A percentile compares a stretch with the other conserved stretches of the same genome.
Evolutionary conservation across 92 coral and sea anemone species (phyloP).

Genomic region (Zoanthus sansibaricus): DNA sequence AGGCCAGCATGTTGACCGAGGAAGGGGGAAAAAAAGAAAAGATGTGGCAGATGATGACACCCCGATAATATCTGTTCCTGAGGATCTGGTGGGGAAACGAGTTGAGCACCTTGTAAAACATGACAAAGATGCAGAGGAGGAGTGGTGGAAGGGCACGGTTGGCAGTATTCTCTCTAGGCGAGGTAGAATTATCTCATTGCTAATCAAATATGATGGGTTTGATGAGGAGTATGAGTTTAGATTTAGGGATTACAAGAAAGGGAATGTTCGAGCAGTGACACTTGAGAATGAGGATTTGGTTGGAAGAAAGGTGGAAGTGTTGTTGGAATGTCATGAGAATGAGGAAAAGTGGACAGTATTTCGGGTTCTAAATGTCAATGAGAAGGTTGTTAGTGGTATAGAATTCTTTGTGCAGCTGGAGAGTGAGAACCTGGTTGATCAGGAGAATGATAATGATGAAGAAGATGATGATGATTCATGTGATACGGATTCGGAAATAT

Average conservation of each 20-base stretch:
- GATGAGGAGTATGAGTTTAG: conserved; percentile 18
- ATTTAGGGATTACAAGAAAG: conserved; percentile 1
- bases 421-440: conserved; percentile 4
- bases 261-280: neutral
- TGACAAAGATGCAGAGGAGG: conserved; percentile 5
- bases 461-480: neutral
- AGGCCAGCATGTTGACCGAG: neutral
- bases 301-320: conserved; percentile 14
- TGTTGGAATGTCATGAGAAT: neutral
- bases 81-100: neutral
- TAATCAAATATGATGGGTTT: conserved; percentile 19
- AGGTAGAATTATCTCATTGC: neutral
- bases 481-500: no score
- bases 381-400: conserved; percentile 11
- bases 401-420: conserved; percentile 24
- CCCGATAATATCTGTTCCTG: neutral
- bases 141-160: conserved; percentile 37
- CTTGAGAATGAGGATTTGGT: neutral
- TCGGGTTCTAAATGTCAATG: conserved; percentile 11
- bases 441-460: neutral
- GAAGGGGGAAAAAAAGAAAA: neutral
- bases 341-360: conserved; percentile 21
- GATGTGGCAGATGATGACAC: neutral
- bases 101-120: conserved; percentile 22
- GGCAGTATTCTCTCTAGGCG: neutral